Evolutionary conservation across 2,888 invertebrate species (phyloP).

Genomic region (Pachliopta kotzebuea): DNA sequence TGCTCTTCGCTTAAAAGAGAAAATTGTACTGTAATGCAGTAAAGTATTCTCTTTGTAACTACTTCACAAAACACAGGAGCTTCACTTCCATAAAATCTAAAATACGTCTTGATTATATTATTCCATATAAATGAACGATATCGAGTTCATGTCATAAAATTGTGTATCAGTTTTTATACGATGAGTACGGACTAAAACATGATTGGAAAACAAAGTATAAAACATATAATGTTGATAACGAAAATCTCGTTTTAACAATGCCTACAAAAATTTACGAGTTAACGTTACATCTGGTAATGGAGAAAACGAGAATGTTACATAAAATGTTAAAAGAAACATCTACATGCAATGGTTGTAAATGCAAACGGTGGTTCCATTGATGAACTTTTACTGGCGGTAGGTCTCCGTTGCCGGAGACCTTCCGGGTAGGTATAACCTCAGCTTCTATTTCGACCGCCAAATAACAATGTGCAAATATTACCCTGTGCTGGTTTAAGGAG

Average conservation of each 20-base stretch:
- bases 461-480: no score
- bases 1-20: no score
- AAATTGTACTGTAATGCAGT: no score
- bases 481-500: no score
- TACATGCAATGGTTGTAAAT: not conserved
- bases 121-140: not conserved
- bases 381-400: no score
- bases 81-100: no score
- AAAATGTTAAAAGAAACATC: not conserved
- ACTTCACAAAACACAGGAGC: no score
- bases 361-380: not conserved
- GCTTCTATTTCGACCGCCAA: no score
- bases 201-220: slow-evolving; percentile 14
- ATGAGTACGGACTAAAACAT: not conserved
- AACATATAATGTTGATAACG: slow-evolving; percentile 13
- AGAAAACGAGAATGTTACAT: not conserved
- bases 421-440: no score
- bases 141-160: not conserved
- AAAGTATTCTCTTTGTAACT: no score
- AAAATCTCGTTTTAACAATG: slow-evolving; percentile 8
- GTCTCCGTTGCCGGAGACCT: no score
- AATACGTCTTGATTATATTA: not conserved
- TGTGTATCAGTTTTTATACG: not conserved
- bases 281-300: slow-evolving; percentile 2
- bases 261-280: slow-evolving; percentile 14